phyloP scores from a whole-genome alignment of 2,113 vertebrate genomes.

The Odontesthes bonariensis region DNA sequence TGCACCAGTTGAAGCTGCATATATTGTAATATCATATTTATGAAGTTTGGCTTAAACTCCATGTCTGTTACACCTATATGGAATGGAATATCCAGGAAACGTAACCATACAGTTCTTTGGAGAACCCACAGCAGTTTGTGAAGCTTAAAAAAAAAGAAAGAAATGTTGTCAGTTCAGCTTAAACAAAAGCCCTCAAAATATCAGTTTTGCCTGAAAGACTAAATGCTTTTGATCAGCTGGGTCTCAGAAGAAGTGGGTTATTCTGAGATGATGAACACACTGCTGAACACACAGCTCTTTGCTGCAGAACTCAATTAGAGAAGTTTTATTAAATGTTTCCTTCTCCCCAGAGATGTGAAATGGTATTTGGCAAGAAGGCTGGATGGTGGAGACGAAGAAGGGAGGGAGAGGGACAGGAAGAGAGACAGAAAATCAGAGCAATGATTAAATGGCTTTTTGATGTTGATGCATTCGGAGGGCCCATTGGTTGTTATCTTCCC shows the following conservation, averaged over 20 bases:
- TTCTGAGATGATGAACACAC: slow-evolving; percentile 30
- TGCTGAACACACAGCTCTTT: slow-evolving; percentile 22
- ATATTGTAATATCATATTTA: slow-evolving; percentile 13
- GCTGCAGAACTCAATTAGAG: slow-evolving; percentile 61
- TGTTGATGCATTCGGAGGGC: slow-evolving; percentile 72
- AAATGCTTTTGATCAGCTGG: slow-evolving; percentile 13
- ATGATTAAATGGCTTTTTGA: slow-evolving; percentile 79
- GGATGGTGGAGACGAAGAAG: background rate
- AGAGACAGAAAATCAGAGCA: slow-evolving; percentile 26
- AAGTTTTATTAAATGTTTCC: slow-evolving; percentile 76
- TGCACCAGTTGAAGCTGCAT: slow-evolving; percentile 37
- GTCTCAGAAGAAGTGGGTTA: background rate
- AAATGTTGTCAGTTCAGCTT: too few relatives aligned
- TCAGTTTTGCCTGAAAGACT: background rate
- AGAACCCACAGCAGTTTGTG: too few relatives aligned
- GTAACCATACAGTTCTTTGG: too few relatives aligned
- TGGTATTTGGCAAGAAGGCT: slow-evolving; percentile 61
- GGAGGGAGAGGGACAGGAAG: background rate
- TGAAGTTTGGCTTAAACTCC: slow-evolving; percentile 6
- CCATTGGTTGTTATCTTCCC: slow-evolving; percentile 65
- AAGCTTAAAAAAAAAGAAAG: too few relatives aligned
- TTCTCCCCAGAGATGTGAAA: slow-evolving; percentile 65
- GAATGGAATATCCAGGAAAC: too few relatives aligned
- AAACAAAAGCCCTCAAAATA: background rate
- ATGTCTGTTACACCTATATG: background rate